A percentile compares a stretch with the other conserved stretches of the same genome.
These are phyloP conservation scores for Helobdella robusta DNA, from an alignment of 2,888 invertebrate genomes.

Conservation along the genomic window DNA sequence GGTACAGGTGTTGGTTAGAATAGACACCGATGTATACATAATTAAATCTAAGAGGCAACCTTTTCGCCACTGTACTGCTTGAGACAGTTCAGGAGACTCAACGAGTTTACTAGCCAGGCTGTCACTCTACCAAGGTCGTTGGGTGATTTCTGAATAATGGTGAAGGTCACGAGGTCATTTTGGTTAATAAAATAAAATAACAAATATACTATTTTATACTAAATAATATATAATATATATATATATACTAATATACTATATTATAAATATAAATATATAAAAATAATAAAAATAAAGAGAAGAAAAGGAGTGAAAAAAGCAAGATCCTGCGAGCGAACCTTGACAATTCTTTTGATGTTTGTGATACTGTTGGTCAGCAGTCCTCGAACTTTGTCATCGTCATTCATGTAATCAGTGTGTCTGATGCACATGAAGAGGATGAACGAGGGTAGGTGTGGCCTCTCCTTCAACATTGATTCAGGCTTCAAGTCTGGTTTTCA, in stretches of 20 bases:
- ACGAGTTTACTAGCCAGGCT: conserved; percentile 58
- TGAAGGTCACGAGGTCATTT: not conserved
- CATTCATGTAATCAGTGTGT: conserved; percentile 88
- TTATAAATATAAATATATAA: not conserved
- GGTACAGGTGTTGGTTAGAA: too few relatives aligned
- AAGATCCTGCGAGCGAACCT: conserved; percentile 43
- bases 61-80: conserved; percentile 88
- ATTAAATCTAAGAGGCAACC: conserved; percentile 33
- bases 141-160: conserved; percentile 55
- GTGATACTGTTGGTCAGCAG: conserved; percentile 68
- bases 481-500: conserved; percentile 50
- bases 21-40: too few relatives aligned
- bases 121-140: conserved; percentile 73
- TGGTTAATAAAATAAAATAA: not conserved
- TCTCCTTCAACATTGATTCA: conserved; percentile 45
- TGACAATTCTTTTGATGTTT: conserved; percentile 64
- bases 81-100: conserved; percentile 73
- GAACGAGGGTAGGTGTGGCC: conserved; percentile 84
- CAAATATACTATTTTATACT: not conserved
- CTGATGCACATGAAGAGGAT: conserved; percentile 92
- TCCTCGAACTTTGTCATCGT: conserved; percentile 68
- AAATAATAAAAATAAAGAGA: not conserved
- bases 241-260: not conserved
- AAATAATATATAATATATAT: not conserved
- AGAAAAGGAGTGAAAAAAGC: not conserved